Conservation (phyloP, 2,797 vertebrate genomes). For the Pipistrellus pipistrellus region DNA sequence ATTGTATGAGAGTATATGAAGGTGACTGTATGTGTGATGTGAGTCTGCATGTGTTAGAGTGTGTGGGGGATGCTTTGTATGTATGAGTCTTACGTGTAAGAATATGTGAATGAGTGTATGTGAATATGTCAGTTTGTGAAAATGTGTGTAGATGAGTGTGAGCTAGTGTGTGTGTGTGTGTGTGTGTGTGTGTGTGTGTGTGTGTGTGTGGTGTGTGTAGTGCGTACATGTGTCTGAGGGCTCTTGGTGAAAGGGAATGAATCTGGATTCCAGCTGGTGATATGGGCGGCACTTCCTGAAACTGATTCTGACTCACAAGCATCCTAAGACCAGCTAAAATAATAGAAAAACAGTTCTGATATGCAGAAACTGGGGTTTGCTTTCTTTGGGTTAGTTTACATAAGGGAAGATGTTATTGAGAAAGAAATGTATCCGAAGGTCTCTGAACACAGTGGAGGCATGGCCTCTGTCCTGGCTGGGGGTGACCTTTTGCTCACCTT, state of each 20-base stretch:
- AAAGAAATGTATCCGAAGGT: background rate
- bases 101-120: background rate
- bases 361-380: background rate
- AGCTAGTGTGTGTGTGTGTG: background rate
- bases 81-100: background rate
- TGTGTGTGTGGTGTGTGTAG: rapidly evolving
- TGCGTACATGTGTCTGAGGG: background rate
- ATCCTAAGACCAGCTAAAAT: constrained; percentile 52
- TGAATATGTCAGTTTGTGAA: background rate
- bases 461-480: background rate
- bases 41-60: background rate
- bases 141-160: background rate
- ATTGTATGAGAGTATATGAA: background rate
- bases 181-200: background rate
- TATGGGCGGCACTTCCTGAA: constrained; percentile 29
- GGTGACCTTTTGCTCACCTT: constrained; percentile 35
- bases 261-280: constrained; percentile 66
- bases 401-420: constrained; percentile 15
- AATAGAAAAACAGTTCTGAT: constrained; percentile 59
- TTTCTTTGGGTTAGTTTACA: background rate
- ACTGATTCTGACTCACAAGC: constrained; percentile 43
- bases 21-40: background rate
- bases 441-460: background rate
- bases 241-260: constrained; percentile 1
- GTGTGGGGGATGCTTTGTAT: background rate